A percentile compares a stretch with the other conserved stretches of the same genome.
These are phyloP conservation scores for Drosophila picticornis DNA, from an alignment of 2,888 invertebrate genomes.

Conservation along the genomic window DNA sequence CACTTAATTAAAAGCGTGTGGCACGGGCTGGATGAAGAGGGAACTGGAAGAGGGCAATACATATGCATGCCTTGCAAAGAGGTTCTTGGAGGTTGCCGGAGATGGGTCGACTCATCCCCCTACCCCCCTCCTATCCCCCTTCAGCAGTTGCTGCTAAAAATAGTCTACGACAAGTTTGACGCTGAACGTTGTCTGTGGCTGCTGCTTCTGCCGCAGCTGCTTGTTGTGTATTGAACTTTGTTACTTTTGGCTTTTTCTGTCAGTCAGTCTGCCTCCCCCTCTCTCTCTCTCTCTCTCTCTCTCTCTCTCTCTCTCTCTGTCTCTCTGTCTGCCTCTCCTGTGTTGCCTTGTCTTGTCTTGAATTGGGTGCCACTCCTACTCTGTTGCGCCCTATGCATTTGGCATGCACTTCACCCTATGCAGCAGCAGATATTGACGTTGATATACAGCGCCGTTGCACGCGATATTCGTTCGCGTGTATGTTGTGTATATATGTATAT, in stretches of 20 bases:
- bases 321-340: conserved; percentile 27
- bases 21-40: conserved; percentile 23
- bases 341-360: conserved; percentile 47
- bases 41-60: conserved; percentile 23
- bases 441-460: conserved; percentile 78
- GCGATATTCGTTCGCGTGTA: conserved; percentile 59
- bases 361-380: conserved; percentile 70
- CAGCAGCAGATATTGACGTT: conserved; percentile 76
- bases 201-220: conserved; percentile 18
- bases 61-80: conserved; percentile 51
- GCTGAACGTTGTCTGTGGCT: conserved; percentile 49
- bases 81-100: conserved; percentile 46
- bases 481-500: conserved; percentile 8
- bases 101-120: conserved; percentile 1
- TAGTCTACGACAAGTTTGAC: conserved; percentile 56
- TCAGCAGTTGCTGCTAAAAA: conserved; percentile 57
- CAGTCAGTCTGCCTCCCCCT: conserved; percentile 33
- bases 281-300: conserved; percentile 23
- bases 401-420: conserved; percentile 77
- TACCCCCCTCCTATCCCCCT: conserved; percentile 1
- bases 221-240: conserved; percentile 75
- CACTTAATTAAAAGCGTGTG: conserved; percentile 78
- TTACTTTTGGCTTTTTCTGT: conserved; percentile 67
- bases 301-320: conserved; percentile 19
- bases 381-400: conserved; percentile 65